Evolutionary conservation across 2,888 invertebrate genomes (phyloP).

Genomic region (Bombylius discolor): DNA sequence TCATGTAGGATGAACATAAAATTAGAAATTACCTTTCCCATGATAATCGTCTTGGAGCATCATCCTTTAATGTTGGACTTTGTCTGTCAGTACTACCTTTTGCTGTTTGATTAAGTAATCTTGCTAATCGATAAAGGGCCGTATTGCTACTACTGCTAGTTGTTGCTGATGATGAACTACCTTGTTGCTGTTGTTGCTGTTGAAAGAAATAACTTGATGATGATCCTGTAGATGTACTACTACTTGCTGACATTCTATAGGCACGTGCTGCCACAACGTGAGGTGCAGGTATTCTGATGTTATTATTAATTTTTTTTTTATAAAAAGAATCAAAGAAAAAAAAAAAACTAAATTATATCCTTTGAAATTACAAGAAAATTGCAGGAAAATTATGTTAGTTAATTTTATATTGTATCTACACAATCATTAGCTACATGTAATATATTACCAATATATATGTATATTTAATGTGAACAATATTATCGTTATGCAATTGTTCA

Average conservation of each 20-base stretch:
- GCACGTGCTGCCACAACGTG: conserved; percentile 44
- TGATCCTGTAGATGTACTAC: conserved; percentile 16
- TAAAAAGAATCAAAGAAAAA: not conserved
- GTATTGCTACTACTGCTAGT: conserved; percentile 21
- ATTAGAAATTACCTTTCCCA: conserved; percentile 39
- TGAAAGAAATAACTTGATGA: conserved; percentile 9
- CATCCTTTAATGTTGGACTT: conserved; percentile 34
- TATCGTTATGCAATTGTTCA: no score
- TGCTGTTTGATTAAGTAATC: conserved; percentile 41
- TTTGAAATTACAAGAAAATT: not conserved
- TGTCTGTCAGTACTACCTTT: conserved; percentile 22
- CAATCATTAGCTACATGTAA: no score
- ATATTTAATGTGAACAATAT: no score
- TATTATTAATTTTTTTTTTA: conserved; percentile 3
- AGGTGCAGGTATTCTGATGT: conserved; percentile 42
- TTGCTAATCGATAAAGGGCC: conserved; percentile 42
- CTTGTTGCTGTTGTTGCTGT: conserved; percentile 16
- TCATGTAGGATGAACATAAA: no score
- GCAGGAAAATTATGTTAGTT: no score
- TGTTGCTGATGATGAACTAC: conserved; percentile 16
- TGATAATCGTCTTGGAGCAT: conserved; percentile 41
- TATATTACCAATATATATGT: no score
- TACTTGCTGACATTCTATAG: conserved; percentile 38
- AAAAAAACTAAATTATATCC: not conserved
- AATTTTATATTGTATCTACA: no score